Evolutionary conservation across 2,113 vertebrate species (phyloP), one percentile per base, ranked within the genome.

Genomic region (Macquaria ambigua): DNA sequence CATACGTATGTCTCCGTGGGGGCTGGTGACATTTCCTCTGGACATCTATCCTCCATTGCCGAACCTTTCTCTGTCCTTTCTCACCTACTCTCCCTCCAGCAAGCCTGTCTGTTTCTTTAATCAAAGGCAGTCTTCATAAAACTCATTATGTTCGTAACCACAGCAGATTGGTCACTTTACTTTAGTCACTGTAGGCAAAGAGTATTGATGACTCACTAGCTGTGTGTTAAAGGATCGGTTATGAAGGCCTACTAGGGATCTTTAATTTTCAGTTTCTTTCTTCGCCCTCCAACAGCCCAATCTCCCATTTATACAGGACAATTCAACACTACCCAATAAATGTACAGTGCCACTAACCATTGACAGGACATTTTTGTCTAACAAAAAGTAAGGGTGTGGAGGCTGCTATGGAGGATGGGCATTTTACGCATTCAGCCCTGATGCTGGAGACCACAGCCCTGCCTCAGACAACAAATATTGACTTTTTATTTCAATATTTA

Each of bases 21-120:
- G 34, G 73, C n/a, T n/a, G 53, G 0, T 88, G 87, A 87, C 87
- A 86, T 89, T 89, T 93, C 74, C 76, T 76, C 69, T 63, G 53
- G 83, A 80, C 59, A 69, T 82, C 73, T 59, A 12, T 71, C 63
- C 39, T 48, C 58, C 2, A 4, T 46, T 18, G 6, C 9, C 0
- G 1, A 87, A 37, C 68, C 25, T 31, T 41, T n/a, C 28, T 0
- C 34, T 55, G 43, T 52, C 66, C 41, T 14, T 41, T 50, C 21
- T 62, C 37, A 71, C 56, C 43, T n/a, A 15, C 61, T 52, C 8
- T n/a, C 52, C 70, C 34, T 53, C 1, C 43, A 39, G 59, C 15
- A 18, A n/a, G 28, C 10, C 11, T 1, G n/a, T 46, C 43, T 41
- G 58, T 46, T 31, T 74, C 58, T 56, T 61, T 10, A 4, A 46